These are phyloP conservation scores for Rhodophaea formosa DNA, from an alignment of 2,888 invertebrate genomes.

Conservation along the genomic window DNA sequence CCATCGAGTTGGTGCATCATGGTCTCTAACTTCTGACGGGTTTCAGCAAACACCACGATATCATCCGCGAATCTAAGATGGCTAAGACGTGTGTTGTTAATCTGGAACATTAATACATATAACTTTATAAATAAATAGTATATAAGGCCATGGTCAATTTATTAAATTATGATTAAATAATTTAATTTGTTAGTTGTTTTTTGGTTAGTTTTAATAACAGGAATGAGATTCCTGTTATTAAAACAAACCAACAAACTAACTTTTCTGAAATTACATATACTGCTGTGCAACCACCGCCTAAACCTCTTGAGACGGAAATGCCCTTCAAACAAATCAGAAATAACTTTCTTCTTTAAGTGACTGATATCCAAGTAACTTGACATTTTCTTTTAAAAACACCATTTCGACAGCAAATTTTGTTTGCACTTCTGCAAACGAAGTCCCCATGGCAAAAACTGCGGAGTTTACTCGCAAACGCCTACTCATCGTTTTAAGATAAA, in stretches of 20 bases:
- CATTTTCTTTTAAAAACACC: constrained; percentile 14
- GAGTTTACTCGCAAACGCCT: constrained; percentile 3
- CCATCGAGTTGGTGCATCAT: too few species aligned
- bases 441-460: background rate
- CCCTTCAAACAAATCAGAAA: constrained; percentile 14
- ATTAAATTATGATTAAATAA: too few species aligned
- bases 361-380: constrained; percentile 10
- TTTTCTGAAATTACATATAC: background rate
- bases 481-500: constrained; percentile 3
- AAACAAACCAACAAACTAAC: background rate
- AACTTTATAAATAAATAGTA: too few species aligned
- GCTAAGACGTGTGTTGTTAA: too few species aligned
- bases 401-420: constrained; percentile 1
- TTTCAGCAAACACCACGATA: too few species aligned
- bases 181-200: too few species aligned
- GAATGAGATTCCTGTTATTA: too few species aligned
- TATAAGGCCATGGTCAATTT: too few species aligned
- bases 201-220: too few species aligned
- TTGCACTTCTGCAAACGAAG: constrained; percentile 3
- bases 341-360: constrained; percentile 13
- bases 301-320: constrained; percentile 8
- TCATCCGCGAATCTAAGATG: too few species aligned
- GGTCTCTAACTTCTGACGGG: too few species aligned
- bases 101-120: too few species aligned
- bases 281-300: background rate